Evolutionary conservation across 2,888 invertebrate genomes (phyloP).

Genomic region (Aporophyla lueneburgensis): DNA sequence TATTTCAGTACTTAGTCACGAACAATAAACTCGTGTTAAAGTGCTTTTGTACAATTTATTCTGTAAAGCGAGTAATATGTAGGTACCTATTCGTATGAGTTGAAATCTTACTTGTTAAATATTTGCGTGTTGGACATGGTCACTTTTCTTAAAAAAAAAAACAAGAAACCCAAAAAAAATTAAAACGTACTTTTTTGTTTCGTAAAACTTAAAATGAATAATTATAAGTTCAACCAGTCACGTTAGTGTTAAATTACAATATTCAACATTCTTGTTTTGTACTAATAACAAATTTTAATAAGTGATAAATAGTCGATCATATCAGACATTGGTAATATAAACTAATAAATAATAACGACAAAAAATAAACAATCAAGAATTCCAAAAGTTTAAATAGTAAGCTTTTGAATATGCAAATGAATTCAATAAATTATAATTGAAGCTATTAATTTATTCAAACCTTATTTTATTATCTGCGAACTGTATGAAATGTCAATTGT

Average conservation of each 20-base stretch:
- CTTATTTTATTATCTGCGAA: constrained; percentile 89
- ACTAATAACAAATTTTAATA: neutral
- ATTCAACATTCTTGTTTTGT: neutral
- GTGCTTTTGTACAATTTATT: constrained; percentile 72
- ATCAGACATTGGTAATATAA: constrained; percentile 2
- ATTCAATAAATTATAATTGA: constrained; percentile 67
- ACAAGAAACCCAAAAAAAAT: neutral
- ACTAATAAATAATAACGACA: constrained; percentile 22
- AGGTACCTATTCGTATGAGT: neutral
- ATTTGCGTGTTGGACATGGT: too few species aligned
- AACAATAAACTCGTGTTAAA: constrained; percentile 79
- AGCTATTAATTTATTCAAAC: constrained; percentile 88
- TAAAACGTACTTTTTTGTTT: neutral
- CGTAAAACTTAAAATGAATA: neutral
- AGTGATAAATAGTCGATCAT: neutral
- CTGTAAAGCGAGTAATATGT: neutral
- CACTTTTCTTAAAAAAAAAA: neutral
- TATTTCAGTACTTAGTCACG: constrained; percentile 82
- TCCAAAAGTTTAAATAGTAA: constrained; percentile 50
- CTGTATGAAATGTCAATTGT: constrained; percentile 80
- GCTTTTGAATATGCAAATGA: constrained; percentile 61
- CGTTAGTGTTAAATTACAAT: too few species aligned
- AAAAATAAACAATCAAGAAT: constrained; percentile 50
- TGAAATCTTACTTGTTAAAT: neutral
- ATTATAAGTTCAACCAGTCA: neutral